These are phyloP conservation scores for Apamea epomidion DNA, from an alignment of 2,888 invertebrate genomes.

Conservation along the genomic window DNA sequence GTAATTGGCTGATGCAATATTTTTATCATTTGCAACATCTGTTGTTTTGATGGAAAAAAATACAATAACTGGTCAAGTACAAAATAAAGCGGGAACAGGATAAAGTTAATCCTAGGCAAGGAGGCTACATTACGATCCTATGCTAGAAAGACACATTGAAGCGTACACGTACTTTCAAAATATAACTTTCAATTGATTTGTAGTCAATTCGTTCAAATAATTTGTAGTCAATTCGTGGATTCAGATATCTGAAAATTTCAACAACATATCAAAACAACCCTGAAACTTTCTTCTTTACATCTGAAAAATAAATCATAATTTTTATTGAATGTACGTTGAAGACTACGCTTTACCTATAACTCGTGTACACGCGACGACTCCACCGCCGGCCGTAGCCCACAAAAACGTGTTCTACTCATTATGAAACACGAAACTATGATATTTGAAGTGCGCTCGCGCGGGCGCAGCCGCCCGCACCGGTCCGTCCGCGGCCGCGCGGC, in stretches of 20 bases:
- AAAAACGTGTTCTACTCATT: constrained; percentile 88
- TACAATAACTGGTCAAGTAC: constrained; percentile 7
- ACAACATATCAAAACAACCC: background rate
- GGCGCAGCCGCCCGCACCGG: constrained; percentile 17
- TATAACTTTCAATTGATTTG: background rate
- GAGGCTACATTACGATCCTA: no score
- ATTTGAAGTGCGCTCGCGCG: constrained; percentile 78
- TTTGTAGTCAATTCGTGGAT: background rate
- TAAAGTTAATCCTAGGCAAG: background rate
- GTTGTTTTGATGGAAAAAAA: background rate
- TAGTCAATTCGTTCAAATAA: background rate
- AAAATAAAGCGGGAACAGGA: constrained; percentile 2
- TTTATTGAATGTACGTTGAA: background rate
- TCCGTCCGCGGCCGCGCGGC: constrained; percentile 40
- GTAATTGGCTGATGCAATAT: constrained; percentile 58
- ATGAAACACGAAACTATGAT: constrained; percentile 89
- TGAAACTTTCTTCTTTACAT: background rate
- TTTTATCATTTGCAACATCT: constrained; percentile 44
- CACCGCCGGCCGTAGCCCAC: constrained; percentile 77
- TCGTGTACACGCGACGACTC: constrained; percentile 75
- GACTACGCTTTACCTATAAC: constrained; percentile 33
- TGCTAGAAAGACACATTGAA: background rate
- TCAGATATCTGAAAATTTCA: background rate
- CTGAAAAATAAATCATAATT: background rate
- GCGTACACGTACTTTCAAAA: background rate